phyloP scores from a whole-genome alignment of 2,113 vertebrate genomes.

The Thermophis baileyi region DNA sequence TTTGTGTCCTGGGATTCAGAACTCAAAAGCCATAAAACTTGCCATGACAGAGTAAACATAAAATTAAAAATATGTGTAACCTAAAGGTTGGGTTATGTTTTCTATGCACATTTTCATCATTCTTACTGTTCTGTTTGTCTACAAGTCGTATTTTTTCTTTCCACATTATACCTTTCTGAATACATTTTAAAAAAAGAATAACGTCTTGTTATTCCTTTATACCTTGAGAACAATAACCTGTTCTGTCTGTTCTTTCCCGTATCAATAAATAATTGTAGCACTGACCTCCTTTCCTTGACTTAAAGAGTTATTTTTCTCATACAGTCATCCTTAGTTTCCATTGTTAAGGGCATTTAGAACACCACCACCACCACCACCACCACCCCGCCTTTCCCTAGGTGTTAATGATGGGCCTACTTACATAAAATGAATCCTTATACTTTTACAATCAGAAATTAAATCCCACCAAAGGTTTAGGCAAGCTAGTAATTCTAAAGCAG shows the following conservation, averaged over 20 bases:
- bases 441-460: constrained; percentile 17
- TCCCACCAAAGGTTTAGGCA: background rate
- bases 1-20: background rate
- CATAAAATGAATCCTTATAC: background rate
- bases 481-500: background rate
- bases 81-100: background rate
- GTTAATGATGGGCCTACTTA: background rate
- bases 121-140: background rate
- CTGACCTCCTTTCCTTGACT: background rate
- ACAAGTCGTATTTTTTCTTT: background rate
- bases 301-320: constrained; percentile 6
- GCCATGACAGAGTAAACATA: background rate
- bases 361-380: too few relatives aligned
- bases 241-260: background rate
- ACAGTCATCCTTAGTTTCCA: background rate
- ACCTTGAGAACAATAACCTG: constrained; percentile 22
- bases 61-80: background rate
- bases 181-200: background rate
- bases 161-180: background rate
- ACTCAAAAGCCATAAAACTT: background rate
- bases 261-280: background rate
- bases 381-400: background rate
- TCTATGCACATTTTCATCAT: background rate
- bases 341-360: background rate
- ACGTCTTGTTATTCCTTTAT: background rate